Percentiles rank a stretch among this genome's conserved stretches.
These are phyloP conservation scores for Drosophila imparisetae DNA, from an alignment of 2,888 invertebrate genomes.

Conservation along the genomic window DNA sequence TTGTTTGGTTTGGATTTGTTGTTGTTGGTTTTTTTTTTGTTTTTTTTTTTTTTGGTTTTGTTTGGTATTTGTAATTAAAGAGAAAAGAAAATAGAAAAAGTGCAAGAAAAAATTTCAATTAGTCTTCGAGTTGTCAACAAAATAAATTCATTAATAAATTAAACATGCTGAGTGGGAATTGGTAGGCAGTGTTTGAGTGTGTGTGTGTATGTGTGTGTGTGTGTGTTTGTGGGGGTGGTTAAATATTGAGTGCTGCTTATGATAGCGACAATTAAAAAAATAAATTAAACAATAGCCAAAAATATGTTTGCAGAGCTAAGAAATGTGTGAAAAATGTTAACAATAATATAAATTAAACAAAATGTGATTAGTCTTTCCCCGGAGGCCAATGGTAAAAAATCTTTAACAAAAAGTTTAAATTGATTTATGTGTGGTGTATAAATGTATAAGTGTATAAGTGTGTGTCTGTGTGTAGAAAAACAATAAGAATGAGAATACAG, in stretches of 20 bases:
- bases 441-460: conserved; percentile 6
- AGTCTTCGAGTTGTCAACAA: conserved; percentile 71
- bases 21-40: conserved; percentile 25
- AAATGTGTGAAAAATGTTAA: conserved; percentile 43
- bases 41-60: conserved; percentile 29
- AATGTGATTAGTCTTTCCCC: conserved; percentile 85
- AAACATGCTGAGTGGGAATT: conserved; percentile 60
- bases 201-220: conserved; percentile 23
- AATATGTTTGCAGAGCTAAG: conserved; percentile 43
- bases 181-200: conserved; percentile 14
- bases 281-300: conserved; percentile 54
- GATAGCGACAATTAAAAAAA: conserved; percentile 50
- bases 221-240: conserved; percentile 6
- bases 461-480: conserved; percentile 46
- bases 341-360: conserved; percentile 39
- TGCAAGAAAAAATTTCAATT: conserved; percentile 77
- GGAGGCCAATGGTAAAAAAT: conserved; percentile 83
- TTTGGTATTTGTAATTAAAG: conserved; percentile 53
- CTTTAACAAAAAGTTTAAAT: conserved; percentile 30
- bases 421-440: conserved; percentile 22
- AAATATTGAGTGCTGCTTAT: conserved; percentile 55
- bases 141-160: conserved; percentile 61
- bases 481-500: conserved; percentile 41
- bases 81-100: conserved; percentile 79
- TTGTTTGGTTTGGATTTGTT: conserved; percentile 23